These are phyloP conservation scores for Illadopsis cleaveri DNA, from an alignment of 2,113 vertebrate species.

Conservation along the genomic window DNA sequence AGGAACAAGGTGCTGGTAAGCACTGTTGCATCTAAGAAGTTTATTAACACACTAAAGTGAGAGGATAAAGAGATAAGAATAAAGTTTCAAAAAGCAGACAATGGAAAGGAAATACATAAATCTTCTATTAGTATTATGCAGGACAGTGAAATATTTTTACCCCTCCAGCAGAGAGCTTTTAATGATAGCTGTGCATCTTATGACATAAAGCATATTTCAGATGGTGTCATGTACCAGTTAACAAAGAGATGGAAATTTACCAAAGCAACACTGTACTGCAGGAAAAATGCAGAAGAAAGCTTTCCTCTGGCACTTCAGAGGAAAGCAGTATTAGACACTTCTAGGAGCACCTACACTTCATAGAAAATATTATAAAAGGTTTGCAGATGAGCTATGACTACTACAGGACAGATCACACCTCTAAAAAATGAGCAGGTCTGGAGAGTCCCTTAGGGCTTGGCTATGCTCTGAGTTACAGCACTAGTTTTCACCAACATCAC, in stretches of 20 bases:
- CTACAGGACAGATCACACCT: background rate
- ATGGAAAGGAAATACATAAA: background rate
- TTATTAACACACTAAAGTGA: background rate
- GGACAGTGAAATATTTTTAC: background rate
- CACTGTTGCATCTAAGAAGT: background rate
- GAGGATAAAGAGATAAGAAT: background rate
- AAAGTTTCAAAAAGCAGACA: background rate
- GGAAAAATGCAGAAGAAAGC: background rate
- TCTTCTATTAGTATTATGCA: background rate
- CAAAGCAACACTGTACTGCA: background rate
- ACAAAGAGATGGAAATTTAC: background rate
- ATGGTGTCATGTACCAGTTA: background rate
- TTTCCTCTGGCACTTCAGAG: background rate
- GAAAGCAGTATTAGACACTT: background rate
- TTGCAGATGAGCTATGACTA: background rate
- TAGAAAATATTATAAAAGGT: background rate
- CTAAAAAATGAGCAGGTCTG: background rate
- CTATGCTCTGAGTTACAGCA: background rate
- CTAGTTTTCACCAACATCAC: background rate
- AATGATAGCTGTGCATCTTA: background rate
- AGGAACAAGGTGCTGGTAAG: background rate
- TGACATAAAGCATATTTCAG: fast-evolving
- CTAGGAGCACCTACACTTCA: background rate
- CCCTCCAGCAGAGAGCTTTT: background rate
- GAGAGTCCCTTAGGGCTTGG: background rate